Conservation (phyloP, 2,797 vertebrate genomes). For the Onychomys leucogaster region DNA sequence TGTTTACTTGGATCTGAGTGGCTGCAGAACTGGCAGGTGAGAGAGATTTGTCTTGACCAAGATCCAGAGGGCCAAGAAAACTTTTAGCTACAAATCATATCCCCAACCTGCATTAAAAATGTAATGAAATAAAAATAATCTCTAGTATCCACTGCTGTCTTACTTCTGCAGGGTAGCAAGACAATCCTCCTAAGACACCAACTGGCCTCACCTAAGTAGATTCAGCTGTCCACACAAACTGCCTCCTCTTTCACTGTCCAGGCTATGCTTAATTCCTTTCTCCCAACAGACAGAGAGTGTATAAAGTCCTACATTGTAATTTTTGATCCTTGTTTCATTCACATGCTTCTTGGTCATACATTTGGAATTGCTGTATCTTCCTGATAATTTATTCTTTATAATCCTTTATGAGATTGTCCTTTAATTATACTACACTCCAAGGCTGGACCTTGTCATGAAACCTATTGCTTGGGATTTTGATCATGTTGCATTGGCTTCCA, state of each 20-base stretch:
- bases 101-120: background rate
- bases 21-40: no score
- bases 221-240: background rate
- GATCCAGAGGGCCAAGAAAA: no score
- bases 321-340: background rate
- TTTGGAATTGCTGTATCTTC: background rate
- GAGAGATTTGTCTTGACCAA: no score
- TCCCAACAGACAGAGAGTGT: no score
- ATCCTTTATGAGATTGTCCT: background rate
- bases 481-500: background rate
- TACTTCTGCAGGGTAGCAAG: background rate
- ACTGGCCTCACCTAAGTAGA: background rate
- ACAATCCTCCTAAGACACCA: background rate
- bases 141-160: background rate
- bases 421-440: background rate
- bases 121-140: background rate
- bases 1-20: no score
- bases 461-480: background rate
- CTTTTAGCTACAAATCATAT: background rate
- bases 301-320: background rate
- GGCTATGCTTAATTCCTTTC: background rate
- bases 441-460: background rate
- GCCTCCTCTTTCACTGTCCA: background rate
- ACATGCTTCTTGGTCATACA: background rate
- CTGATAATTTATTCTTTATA: background rate